These are phyloP conservation scores for Pachycephala philippinensis DNA, from an alignment of 2,113 vertebrate genomes.

Conservation along the genomic window DNA sequence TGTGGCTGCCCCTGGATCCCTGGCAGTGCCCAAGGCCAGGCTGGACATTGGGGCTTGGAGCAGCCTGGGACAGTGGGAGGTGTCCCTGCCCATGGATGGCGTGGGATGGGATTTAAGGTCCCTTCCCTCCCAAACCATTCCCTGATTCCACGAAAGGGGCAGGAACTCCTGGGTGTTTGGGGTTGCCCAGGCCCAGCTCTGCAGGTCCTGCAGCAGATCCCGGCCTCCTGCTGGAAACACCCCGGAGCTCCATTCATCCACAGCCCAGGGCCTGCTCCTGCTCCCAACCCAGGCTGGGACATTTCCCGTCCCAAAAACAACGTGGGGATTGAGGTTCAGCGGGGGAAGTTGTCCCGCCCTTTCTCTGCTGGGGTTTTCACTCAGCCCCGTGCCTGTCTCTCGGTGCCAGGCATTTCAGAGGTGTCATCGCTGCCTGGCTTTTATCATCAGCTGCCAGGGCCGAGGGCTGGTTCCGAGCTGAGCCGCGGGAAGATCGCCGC, in stretches of 20 bases:
- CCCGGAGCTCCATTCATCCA: background rate
- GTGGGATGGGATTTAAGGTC: accelerated
- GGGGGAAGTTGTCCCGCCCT: background rate
- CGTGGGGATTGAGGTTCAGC: accelerated
- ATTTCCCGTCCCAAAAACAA: background rate
- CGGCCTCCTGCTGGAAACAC: background rate
- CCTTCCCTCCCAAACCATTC: background rate
- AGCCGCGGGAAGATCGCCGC: background rate
- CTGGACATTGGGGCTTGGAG: background rate
- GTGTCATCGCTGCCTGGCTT: background rate
- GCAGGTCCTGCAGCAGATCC: background rate
- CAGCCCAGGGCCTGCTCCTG: background rate
- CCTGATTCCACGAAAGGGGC: background rate
- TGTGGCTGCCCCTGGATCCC: background rate
- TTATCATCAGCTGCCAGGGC: background rate
- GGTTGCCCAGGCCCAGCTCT: background rate
- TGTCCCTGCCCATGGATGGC: background rate
- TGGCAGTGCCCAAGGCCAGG: background rate
- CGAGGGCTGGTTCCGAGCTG: background rate
- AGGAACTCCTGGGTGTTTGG: background rate
- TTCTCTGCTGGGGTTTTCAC: background rate
- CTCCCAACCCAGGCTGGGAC: background rate
- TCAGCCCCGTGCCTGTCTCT: background rate
- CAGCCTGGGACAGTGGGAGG: background rate
- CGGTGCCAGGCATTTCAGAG: background rate